A percentile compares a stretch with the other conserved stretches of the same genome.
Evolutionary conservation across 2,797 vertebrate genomes (phyloP).

Genomic region (Cuculus canorus): DNA sequence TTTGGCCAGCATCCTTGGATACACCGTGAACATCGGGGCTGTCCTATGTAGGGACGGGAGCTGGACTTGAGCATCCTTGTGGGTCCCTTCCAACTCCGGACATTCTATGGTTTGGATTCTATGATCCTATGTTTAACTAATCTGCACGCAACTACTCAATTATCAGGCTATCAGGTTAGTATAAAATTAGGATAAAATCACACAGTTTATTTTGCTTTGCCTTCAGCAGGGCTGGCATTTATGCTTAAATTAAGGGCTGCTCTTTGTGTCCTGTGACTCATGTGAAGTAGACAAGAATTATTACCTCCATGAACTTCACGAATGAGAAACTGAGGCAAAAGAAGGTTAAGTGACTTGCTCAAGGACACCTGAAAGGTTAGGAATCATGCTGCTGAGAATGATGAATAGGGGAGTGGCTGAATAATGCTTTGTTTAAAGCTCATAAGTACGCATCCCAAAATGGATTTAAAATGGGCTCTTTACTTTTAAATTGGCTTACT

Average conservation of each 20-base stretch:
- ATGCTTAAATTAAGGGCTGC: not conserved
- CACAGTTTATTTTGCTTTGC: not conserved
- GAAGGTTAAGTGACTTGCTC: not conserved
- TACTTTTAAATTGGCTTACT: not conserved
- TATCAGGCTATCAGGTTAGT: not conserved
- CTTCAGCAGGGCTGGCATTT: not conserved
- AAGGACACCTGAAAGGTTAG: not conserved
- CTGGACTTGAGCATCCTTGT: no score
- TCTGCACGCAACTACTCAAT: not conserved
- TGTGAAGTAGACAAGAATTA: not conserved
- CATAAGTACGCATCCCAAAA: not conserved
- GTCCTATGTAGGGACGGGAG: no score
- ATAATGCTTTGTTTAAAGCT: not conserved
- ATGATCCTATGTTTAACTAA: not conserved
- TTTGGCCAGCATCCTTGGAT: no score
- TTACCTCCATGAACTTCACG: not conserved
- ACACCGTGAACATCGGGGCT: no score
- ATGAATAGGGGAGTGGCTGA: not conserved
- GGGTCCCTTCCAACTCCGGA: no score
- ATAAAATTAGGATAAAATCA: not conserved
- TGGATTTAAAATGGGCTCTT: not conserved
- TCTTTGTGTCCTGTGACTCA: not conserved
- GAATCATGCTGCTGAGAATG: not conserved
- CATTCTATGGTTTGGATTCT: no score
- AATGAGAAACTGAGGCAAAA: slow-evolving; percentile 40